Evolutionary conservation across 2,113 vertebrate species (phyloP).

Genomic region (Pollachius pollachius): DNA sequence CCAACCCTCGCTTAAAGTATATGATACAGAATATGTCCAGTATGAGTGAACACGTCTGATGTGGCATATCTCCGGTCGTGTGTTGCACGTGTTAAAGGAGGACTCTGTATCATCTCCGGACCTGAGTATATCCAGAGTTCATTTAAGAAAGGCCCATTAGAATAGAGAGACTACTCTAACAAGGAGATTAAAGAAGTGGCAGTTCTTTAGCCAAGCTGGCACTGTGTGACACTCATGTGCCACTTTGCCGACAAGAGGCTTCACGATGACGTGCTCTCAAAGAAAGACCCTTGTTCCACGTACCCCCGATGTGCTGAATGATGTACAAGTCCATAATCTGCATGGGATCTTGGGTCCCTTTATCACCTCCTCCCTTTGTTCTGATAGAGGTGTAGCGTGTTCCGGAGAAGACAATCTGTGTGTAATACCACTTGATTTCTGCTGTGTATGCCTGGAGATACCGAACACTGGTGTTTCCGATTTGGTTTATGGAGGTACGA

Average conservation of each 20-base stretch:
- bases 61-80: no score
- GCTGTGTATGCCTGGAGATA: conserved; percentile 41
- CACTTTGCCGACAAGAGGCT: neutral
- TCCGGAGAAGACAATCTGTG: conserved; percentile 56
- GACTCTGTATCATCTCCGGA: no score
- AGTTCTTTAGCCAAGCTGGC: no score
- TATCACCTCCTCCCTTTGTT: conserved; percentile 30
- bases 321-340: conserved; percentile 35
- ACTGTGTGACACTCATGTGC: no score
- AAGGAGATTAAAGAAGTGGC: no score
- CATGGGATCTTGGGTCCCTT: conserved; percentile 21
- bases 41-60: no score
- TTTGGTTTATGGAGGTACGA: conserved; percentile 46
- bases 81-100: no score
- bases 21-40: no score
- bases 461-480: conserved; percentile 18
- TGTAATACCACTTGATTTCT: conserved; percentile 53
- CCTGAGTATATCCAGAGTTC: no score
- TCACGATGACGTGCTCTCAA: conserved; percentile 15
- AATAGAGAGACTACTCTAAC: no score
- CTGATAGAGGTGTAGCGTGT: conserved; percentile 39
- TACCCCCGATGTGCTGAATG: conserved; percentile 11
- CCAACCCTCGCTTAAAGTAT: no score
- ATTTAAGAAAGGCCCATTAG: no score
- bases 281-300: conserved; percentile 2